Percentiles rank a stretch among this genome's conserved stretches.
Conservation (phyloP, 2,888 invertebrate species). For the Leucophenga maculata region DNA sequence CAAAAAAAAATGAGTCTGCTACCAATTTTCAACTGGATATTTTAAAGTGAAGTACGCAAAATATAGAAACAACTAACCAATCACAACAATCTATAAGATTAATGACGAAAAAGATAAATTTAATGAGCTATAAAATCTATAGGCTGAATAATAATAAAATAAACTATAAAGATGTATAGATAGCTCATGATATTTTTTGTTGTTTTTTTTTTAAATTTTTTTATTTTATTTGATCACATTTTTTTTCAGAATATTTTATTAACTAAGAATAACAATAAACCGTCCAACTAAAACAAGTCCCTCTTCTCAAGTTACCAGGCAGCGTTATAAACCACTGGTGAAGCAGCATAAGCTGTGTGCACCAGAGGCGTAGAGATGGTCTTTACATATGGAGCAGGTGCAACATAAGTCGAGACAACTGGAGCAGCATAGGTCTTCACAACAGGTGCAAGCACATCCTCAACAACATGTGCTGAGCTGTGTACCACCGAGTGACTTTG, state of each 20-base stretch:
- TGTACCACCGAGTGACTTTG: conserved; percentile 26
- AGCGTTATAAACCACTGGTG: conserved; percentile 46
- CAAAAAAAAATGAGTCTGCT: too few species aligned
- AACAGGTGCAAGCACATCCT: conserved; percentile 55
- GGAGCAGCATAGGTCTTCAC: conserved; percentile 48
- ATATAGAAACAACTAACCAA: too few species aligned
- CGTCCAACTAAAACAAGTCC: conserved; percentile 38
- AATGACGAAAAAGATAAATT: too few species aligned
- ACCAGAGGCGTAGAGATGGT: conserved; percentile 3
- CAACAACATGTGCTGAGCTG: conserved; percentile 15
- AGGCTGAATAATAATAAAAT: too few species aligned
- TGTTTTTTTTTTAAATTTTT: not conserved
- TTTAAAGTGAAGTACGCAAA: too few species aligned
- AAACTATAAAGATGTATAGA: too few species aligned
- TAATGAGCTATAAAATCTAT: too few species aligned
- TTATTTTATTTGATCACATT: conserved; percentile 39
- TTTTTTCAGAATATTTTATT: conserved; percentile 46
- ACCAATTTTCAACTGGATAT: too few species aligned
- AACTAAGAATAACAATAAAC: conserved; percentile 30
- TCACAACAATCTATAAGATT: too few species aligned
- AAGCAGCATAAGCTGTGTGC: conserved; percentile 23
- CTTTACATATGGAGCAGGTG: conserved; percentile 33
- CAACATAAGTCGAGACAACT: conserved; percentile 35
- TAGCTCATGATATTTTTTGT: too few species aligned
- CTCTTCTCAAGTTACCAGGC: conserved; percentile 43